Conservation (phyloP, 1,140 invertebrate species). For the Mylabris phalerata region DNA sequence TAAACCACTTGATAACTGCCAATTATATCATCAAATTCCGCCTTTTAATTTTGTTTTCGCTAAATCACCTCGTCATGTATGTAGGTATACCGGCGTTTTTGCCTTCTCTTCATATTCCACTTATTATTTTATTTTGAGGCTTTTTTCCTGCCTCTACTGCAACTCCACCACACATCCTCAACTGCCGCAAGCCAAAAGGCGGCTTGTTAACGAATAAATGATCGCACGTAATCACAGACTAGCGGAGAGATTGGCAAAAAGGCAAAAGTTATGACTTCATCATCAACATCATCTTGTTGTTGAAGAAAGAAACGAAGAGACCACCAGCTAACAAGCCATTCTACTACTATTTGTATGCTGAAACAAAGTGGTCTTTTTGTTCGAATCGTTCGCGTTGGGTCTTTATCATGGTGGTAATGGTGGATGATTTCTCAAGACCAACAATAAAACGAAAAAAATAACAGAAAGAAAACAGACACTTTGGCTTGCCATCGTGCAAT, state of each 20-base stretch:
- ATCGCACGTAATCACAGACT: slow-evolving; percentile 7
- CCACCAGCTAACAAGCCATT: too few species aligned
- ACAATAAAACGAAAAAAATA: too few species aligned
- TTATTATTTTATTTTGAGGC: too few species aligned
- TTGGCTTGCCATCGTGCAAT: slow-evolving; percentile 14
- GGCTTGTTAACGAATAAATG: slow-evolving; percentile 14
- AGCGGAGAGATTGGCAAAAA: slow-evolving; percentile 1
- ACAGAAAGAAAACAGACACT: too few species aligned
- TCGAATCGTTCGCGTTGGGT: too few species aligned
- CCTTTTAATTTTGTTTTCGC: neutral
- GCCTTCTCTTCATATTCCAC: neutral
- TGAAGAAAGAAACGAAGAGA: too few species aligned
- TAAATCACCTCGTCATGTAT: neutral
- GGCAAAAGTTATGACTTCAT: slow-evolving; percentile 13
- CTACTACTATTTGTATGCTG: too few species aligned
- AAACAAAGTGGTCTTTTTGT: too few species aligned
- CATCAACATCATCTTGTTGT: neutral
- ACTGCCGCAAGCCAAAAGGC: neutral
- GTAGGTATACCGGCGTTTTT: neutral
- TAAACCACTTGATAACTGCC: neutral
- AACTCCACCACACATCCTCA: too few species aligned
- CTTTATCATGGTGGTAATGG: too few species aligned
- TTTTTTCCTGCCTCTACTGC: too few species aligned
- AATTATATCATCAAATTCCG: neutral
- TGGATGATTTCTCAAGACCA: too few species aligned